Evolutionary conservation across 2,888 invertebrate species (phyloP).

Genomic region (Iphiclides podalirius): DNA sequence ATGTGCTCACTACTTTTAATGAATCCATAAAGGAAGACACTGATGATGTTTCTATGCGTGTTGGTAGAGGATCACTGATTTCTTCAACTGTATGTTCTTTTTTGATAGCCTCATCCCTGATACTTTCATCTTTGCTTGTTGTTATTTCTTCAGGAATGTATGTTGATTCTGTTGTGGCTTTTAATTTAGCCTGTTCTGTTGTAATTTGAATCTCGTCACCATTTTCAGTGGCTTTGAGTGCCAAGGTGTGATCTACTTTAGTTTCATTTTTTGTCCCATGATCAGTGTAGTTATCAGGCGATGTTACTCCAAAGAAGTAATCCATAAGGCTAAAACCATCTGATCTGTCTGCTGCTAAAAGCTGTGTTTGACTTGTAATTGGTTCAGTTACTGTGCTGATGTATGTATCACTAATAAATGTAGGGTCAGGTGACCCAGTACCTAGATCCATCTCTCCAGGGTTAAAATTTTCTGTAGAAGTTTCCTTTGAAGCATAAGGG

Average conservation of each 20-base stretch:
- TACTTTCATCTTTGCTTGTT: slow-evolving; percentile 33
- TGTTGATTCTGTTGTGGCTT: slow-evolving; percentile 57
- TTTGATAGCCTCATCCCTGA: slow-evolving; percentile 18
- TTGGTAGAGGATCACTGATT: slow-evolving; percentile 34
- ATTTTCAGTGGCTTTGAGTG: slow-evolving; percentile 10
- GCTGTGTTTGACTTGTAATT: slow-evolving; percentile 38
- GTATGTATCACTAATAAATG: slow-evolving; percentile 51
- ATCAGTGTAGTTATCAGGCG: slow-evolving; percentile 40
- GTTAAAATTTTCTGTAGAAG: slow-evolving; percentile 26
- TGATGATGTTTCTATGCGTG: slow-evolving; percentile 49
- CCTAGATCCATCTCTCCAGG: slow-evolving; percentile 70
- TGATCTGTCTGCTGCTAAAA: slow-evolving; percentile 44
- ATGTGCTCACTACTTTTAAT: slow-evolving; percentile 83
- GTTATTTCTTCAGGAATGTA: slow-evolving; percentile 71
- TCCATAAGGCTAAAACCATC: slow-evolving; percentile 66
- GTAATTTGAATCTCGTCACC: slow-evolving; percentile 35
- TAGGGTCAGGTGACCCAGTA: slow-evolving; percentile 60
- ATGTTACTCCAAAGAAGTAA: slow-evolving; percentile 63
- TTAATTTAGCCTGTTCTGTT: slow-evolving; percentile 47
- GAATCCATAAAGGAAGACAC: slow-evolving; percentile 72
- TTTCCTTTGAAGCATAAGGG: slow-evolving; percentile 30
- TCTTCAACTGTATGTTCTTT: slow-evolving; percentile 30
- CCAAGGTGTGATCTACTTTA: slow-evolving; percentile 33
- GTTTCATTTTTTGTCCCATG: slow-evolving; percentile 27
- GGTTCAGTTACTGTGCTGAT: slow-evolving; percentile 52